phyloP scores from a whole-genome alignment of 2,797 vertebrate genomes.

The Podargus strigoides region DNA sequence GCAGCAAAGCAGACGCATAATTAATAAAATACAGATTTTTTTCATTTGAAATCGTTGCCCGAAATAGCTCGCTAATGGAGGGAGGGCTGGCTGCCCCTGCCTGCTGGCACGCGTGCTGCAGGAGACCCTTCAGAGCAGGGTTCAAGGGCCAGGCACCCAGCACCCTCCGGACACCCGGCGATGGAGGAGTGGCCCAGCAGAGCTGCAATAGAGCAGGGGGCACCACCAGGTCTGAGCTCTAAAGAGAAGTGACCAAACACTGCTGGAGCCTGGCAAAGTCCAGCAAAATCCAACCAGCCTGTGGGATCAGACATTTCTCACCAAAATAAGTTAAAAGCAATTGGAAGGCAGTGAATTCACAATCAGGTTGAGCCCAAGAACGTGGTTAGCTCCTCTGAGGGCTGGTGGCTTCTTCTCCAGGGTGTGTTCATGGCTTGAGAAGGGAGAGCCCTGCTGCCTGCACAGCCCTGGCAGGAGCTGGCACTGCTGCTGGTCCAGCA shows the following conservation, averaged over 20 bases:
- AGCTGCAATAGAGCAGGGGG: background rate
- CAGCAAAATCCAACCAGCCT: too few relatives aligned
- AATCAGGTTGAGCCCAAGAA: background rate
- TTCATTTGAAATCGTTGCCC: conserved; percentile 61
- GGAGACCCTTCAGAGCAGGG: background rate
- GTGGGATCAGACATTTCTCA: background rate
- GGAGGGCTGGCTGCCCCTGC: background rate
- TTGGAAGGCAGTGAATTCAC: background rate
- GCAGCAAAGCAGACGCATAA: conserved; percentile 53
- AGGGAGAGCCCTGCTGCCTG: background rate
- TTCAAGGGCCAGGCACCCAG: background rate
- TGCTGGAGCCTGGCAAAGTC: background rate
- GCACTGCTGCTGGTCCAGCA: background rate
- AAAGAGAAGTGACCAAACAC: background rate
- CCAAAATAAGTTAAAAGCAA: background rate
- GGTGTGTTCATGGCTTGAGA: background rate
- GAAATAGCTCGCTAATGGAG: conserved; percentile 40
- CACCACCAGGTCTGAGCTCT: background rate
- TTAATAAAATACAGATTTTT: conserved; percentile 74
- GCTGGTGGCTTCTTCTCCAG: background rate
- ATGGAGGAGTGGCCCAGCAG: background rate
- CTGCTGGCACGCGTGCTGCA: background rate
- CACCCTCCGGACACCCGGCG: background rate
- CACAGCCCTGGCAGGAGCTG: background rate
- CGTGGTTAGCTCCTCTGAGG: fast-evolving